Evolutionary conservation across 35 echinoderm and acorn worm species (phyloP).

Genomic region (Apostichopus californicus): DNA sequence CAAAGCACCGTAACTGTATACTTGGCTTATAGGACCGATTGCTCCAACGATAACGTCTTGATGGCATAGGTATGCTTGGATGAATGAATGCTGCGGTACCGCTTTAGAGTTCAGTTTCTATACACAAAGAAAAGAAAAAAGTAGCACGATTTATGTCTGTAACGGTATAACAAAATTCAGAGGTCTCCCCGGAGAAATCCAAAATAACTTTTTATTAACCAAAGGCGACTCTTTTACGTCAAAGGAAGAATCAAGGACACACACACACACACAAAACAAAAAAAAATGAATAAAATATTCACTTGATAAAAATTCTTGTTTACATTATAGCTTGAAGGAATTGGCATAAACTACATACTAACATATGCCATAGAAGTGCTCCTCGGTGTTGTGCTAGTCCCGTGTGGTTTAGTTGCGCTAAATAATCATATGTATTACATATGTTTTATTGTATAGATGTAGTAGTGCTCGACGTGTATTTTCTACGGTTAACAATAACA

Average conservation of each 20-base stretch:
- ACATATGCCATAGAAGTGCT: background rate
- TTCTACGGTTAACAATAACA: background rate
- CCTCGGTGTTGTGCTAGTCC: background rate
- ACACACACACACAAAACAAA: background rate
- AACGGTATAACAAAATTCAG: too few relatives aligned
- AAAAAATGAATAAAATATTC: background rate
- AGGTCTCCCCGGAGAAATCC: background rate
- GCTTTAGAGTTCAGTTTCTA: too few relatives aligned
- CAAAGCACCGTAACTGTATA: too few relatives aligned
- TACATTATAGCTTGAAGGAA: constrained; percentile 1
- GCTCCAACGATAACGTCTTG: too few relatives aligned
- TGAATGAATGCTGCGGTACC: too few relatives aligned
- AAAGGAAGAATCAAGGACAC: background rate
- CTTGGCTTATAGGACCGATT: too few relatives aligned
- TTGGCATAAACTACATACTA: background rate
- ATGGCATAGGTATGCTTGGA: too few relatives aligned
- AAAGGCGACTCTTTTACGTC: background rate
- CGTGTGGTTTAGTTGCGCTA: background rate
- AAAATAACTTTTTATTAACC: constrained; percentile 1
- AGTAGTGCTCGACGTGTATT: background rate
- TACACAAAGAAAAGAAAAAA: too few relatives aligned
- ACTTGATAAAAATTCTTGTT: background rate
- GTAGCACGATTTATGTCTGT: too few relatives aligned
- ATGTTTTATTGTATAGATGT: background rate
- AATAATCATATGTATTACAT: background rate